Conservation (phyloP, 2,113 vertebrate genomes). For the Phasianus colchicus region DNA sequence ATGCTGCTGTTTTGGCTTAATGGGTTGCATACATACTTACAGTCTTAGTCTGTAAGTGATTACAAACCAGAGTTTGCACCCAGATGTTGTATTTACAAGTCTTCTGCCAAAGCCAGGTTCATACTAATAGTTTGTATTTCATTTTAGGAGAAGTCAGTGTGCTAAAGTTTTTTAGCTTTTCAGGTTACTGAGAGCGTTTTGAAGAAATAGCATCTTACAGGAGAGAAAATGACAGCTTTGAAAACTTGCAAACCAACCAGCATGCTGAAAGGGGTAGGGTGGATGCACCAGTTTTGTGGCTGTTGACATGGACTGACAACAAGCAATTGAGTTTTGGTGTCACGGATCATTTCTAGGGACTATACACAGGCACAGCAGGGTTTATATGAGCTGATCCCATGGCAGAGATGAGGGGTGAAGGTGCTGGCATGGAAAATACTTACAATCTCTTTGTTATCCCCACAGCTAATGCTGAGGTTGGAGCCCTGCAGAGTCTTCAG, state of each 20-base stretch:
- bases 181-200: not conserved
- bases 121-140: not conserved
- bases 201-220: not conserved
- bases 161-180: not conserved
- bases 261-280: not conserved
- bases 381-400: not conserved
- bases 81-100: not conserved
- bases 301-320: rapidly evolving
- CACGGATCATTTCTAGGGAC: not conserved
- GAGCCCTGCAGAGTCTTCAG: conserved; percentile 90
- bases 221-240: not conserved
- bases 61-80: not conserved
- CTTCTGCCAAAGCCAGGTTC: not conserved
- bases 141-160: not conserved
- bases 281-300: not conserved
- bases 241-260: not conserved
- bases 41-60: not conserved
- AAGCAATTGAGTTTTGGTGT: not conserved
- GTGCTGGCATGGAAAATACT: conserved; percentile 49
- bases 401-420: not conserved
- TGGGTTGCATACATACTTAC: not conserved
- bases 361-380: not conserved
- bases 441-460: conserved; percentile 78
- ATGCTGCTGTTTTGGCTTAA: rapidly evolving
- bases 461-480: conserved; percentile 82